Conservation (phyloP, 2,888 invertebrate species). For the Lasioglossum leucozonium region DNA sequence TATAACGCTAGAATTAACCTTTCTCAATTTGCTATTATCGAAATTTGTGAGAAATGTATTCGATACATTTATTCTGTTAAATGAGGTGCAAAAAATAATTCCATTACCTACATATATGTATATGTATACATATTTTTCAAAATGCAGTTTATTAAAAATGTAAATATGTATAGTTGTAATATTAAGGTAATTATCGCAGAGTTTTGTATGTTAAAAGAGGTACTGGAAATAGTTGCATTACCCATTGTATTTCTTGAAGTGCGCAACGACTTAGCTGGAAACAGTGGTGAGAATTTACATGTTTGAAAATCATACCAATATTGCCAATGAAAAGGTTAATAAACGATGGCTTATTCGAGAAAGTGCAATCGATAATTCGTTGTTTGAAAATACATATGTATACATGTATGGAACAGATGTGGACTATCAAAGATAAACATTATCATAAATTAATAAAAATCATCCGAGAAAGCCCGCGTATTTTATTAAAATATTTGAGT, state of each 20-base stretch:
- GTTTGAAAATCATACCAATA: neutral
- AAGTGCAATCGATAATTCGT: conserved; percentile 8
- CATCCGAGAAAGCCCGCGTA: neutral
- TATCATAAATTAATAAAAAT: neutral
- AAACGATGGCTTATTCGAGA: neutral
- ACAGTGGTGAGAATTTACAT: neutral
- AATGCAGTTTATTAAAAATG: no score
- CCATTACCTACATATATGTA: no score
- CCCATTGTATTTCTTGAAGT: neutral
- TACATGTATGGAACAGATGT: neutral
- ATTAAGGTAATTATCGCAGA: neutral
- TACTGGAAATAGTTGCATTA: neutral
- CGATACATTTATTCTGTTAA: no score
- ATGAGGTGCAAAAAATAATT: no score
- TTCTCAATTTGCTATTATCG: no score
- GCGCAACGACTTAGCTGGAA: neutral
- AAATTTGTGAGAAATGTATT: no score
- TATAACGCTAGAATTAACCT: neutral
- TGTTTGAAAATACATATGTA: neutral
- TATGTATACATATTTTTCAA: no score
- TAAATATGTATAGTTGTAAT: neutral
- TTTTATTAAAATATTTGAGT: neutral
- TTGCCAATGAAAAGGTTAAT: neutral
- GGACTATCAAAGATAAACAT: conserved; percentile 9
- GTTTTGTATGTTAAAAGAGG: neutral